Evolutionary conservation across 2,113 vertebrate genomes (phyloP).

Genomic region (Myotis brandtii): DNA sequence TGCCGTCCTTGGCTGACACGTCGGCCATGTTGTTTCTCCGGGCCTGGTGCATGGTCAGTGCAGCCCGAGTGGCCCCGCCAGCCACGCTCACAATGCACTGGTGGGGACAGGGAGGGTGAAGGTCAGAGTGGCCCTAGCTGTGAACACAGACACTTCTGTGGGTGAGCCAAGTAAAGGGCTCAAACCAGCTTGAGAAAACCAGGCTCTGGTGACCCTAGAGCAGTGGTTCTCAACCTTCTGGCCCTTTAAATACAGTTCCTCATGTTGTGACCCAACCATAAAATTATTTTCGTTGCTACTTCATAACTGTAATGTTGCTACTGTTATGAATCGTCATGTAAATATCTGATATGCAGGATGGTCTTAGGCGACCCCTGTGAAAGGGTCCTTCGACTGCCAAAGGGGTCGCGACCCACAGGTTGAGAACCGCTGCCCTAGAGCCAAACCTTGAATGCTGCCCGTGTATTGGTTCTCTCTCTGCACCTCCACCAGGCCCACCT

Average conservation of each 20-base stretch:
- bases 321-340: no score
- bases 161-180: neutral
- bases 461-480: neutral
- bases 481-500: neutral
- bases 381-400: no score
- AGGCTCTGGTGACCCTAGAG: neutral
- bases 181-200: neutral
- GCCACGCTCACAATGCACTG: constrained; percentile 95
- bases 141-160: neutral
- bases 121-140: neutral
- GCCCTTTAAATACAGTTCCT: no score
- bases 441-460: neutral
- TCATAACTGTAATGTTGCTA: no score
- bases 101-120: neutral
- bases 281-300: no score
- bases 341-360: no score
- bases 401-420: no score
- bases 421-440: no score
- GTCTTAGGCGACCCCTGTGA: no score
- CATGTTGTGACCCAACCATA: no score
- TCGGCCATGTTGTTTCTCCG: constrained; percentile 96
- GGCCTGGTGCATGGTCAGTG: constrained; percentile 94
- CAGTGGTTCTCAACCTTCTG: no score
- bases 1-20: constrained; percentile 94
- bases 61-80: constrained; percentile 94